Percentiles rank a stretch among this genome's conserved stretches.
Evolutionary conservation across 2,888 invertebrate species (phyloP).

Genomic region (Dendrolimus houi): DNA sequence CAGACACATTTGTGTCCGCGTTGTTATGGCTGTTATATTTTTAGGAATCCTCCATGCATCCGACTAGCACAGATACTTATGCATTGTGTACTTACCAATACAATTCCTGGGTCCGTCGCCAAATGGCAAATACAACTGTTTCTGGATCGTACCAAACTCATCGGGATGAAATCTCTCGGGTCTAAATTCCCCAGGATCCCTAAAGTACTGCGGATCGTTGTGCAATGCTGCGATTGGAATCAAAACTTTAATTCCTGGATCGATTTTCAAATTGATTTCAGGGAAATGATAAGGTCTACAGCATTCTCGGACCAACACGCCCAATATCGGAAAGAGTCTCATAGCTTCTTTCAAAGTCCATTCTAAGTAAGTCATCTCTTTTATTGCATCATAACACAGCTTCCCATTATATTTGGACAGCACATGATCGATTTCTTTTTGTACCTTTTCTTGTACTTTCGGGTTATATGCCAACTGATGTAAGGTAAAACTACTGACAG

Average conservation of each 20-base stretch:
- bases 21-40: no score
- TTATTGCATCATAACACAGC: slow-evolving; percentile 29
- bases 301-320: slow-evolving; percentile 23
- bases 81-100: not conserved
- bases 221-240: not conserved
- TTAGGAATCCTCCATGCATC: no score
- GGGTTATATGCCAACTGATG: slow-evolving; percentile 44
- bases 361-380: slow-evolving; percentile 30
- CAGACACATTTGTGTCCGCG: no score
- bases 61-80: no score
- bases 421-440: slow-evolving; percentile 35
- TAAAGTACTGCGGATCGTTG: slow-evolving; percentile 14
- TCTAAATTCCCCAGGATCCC: slow-evolving; percentile 17
- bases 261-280: slow-evolving; percentile 14
- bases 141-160: slow-evolving; percentile 4
- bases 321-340: slow-evolving; percentile 27
- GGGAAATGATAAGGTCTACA: slow-evolving; percentile 16
- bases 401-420: slow-evolving; percentile 24
- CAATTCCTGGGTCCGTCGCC: not conserved
- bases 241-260: slow-evolving; percentile 5
- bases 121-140: not conserved
- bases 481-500: slow-evolving; percentile 36
- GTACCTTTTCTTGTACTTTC: slow-evolving; percentile 34
- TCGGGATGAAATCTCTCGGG: slow-evolving; percentile 23
- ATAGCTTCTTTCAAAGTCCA: slow-evolving; percentile 29